Percentiles rank a stretch among this genome's conserved stretches.
Evolutionary conservation across 1,140 invertebrate genomes (phyloP).

Genomic region (Rhynchophorus ferrugineus): DNA sequence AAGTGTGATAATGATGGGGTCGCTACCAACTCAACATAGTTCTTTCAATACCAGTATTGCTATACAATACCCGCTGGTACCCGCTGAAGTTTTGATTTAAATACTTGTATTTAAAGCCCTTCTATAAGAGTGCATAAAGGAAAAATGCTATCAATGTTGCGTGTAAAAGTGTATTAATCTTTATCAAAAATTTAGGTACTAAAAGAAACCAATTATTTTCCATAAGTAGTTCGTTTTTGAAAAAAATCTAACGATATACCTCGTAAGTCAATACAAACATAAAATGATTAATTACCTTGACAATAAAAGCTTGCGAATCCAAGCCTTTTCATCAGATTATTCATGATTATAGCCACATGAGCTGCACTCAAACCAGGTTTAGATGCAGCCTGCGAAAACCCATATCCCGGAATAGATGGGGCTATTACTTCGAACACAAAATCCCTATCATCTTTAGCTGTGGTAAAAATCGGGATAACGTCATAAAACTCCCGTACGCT

Average conservation of each 20-base stretch:
- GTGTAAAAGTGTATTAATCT: too few relatives aligned
- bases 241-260: too few relatives aligned
- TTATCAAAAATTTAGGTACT: slow-evolving; percentile 54
- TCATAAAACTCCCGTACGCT: slow-evolving; percentile 81
- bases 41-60: too few relatives aligned
- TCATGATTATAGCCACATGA: slow-evolving; percentile 64
- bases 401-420: slow-evolving; percentile 70
- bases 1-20: too few relatives aligned
- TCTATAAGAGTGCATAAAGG: too few relatives aligned
- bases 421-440: slow-evolving; percentile 74
- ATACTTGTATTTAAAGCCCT: too few relatives aligned
- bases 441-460: slow-evolving; percentile 38
- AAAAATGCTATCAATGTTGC: too few relatives aligned
- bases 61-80: too few relatives aligned
- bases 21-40: too few relatives aligned
- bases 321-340: slow-evolving; percentile 74
- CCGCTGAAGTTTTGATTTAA: too few relatives aligned
- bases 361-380: slow-evolving; percentile 53
- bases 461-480: slow-evolving; percentile 62
- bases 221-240: too few relatives aligned
- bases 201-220: slow-evolving; percentile 64
- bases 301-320: slow-evolving; percentile 68
- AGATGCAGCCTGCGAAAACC: slow-evolving; percentile 65
- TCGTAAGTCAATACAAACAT: too few relatives aligned
- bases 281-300: slow-evolving; percentile 68